Base-by-base conservation (phyloP, 2,113 vertebrate species). In the Takifugu bimaculatus region DNA sequence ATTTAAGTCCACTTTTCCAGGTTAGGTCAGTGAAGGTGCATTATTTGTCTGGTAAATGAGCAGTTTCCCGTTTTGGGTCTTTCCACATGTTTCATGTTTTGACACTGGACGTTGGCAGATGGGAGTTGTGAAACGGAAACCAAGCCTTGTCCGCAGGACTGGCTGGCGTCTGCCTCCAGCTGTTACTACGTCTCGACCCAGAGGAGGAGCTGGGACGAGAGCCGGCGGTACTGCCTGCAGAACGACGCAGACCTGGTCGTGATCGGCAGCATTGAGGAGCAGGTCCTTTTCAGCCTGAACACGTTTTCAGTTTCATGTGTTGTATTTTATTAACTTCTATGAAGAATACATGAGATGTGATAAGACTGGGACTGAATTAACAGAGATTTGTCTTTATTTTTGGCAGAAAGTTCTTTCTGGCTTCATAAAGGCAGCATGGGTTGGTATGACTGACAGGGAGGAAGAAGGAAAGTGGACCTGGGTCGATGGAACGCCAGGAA, bases 401-500 rank as follows among this genome's bases (percentile, higher is more conserved):
- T 54, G 11, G 39, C 58, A 82, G 80, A 49, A 20, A 9, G 77
- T 82, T 28, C 77, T 82, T 5, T 58, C 50, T 29, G 63, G 67
- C 7, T 57, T 79, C 54, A 42, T 51, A 0, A 1, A 0, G 4
- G 55, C 52, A 48, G 61, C 62, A 0, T 82, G 80, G 80, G 53
- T 82, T 3, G 77, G 80, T 7, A 82, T 82, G 80, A 75, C 80
- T 47, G 80, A 82, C 77, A 57, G 58, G 12, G 12, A 35, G 35
- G 0, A 26, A 25, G 80, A 82, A 10, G 70, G 77, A 7, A 53
- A 12, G 2, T 82, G 70, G 70, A 1, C 57, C 3, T 79, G 80
- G 80, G 64, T 82, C 63, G 71, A 82, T 45, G 74, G 70, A 39
- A 77, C 74, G 26, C 43, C 9, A n/a, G 74, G 79, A 2, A 3